These are phyloP conservation scores for Marronus borbonicus DNA, from an alignment of 2,888 invertebrate species.

Conservation along the genomic window DNA sequence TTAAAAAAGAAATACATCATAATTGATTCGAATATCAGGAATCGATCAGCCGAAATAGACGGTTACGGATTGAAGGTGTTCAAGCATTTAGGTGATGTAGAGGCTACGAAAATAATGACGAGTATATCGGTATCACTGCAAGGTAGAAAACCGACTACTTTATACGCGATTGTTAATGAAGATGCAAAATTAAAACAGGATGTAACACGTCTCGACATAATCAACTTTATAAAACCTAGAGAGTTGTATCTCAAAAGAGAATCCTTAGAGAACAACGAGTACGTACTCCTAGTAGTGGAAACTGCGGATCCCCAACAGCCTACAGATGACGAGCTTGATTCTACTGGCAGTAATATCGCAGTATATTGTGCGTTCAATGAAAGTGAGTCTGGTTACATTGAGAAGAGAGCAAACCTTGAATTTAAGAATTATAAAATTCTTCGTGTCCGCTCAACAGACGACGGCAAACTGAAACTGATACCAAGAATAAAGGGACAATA, in stretches of 20 bases:
- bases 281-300: neutral
- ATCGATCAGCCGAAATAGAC: neutral
- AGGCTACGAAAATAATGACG: neutral
- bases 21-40: neutral
- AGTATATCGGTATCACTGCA: neutral
- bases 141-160: neutral
- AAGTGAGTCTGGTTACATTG: neutral
- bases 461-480: neutral
- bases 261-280: neutral
- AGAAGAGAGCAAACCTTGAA: neutral
- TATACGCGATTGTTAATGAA: neutral
- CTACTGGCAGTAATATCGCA: neutral
- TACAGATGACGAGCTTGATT: neutral
- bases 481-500: neutral
- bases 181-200: neutral
- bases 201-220: neutral
- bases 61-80: neutral
- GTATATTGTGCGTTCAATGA: neutral
- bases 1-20: neutral
- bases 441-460: neutral
- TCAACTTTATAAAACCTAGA: neutral
- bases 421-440: neutral
- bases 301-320: neutral
- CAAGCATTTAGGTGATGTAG: neutral
- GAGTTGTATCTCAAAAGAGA: neutral